Percentiles rank a stretch among this genome's conserved stretches.
These are phyloP conservation scores for Drosophila prostipennis DNA, from an alignment of 2,888 invertebrate genomes.

Conservation along the genomic window DNA sequence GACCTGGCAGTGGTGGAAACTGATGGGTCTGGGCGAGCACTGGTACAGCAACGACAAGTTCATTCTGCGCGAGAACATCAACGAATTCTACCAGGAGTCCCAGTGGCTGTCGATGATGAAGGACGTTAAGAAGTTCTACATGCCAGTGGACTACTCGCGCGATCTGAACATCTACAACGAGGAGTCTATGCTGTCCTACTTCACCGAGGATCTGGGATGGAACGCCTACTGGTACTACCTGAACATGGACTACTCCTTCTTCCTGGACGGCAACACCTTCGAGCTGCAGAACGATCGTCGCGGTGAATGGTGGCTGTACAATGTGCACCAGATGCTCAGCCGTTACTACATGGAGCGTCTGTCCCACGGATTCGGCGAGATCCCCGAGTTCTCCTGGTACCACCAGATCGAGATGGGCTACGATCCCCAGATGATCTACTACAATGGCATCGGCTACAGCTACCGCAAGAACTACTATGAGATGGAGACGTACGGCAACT, in stretches of 20 bases:
- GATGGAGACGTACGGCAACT: constrained; percentile 84
- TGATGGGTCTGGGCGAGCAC: constrained; percentile 79
- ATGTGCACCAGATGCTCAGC: constrained; percentile 88
- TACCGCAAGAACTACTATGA: constrained; percentile 86
- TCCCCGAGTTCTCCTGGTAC: constrained; percentile 86
- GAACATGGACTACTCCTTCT: constrained; percentile 87
- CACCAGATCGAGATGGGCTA: constrained; percentile 86
- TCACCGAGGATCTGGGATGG: constrained; percentile 89
- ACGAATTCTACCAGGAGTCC: constrained; percentile 66
- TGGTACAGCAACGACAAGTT: constrained; percentile 70
- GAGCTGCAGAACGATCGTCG: constrained; percentile 86
- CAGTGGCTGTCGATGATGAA: constrained; percentile 69
- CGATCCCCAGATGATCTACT: constrained; percentile 87
- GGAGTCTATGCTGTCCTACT: constrained; percentile 88
- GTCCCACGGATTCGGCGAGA: constrained; percentile 88
- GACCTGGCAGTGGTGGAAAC: constrained; percentile 81
- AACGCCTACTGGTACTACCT: constrained; percentile 88
- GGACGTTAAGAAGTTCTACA: constrained; percentile 75
- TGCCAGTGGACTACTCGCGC: constrained; percentile 87
- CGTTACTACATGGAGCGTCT: constrained; percentile 92
- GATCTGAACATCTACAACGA: constrained; percentile 84
- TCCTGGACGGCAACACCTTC: constrained; percentile 86
- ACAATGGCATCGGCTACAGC: constrained; percentile 88
- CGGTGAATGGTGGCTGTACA: constrained; percentile 88
- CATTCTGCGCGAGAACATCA: constrained; percentile 76